Evolutionary conservation across 2,797 vertebrate genomes (phyloP).

Genomic region (Chelon labrosus): DNA sequence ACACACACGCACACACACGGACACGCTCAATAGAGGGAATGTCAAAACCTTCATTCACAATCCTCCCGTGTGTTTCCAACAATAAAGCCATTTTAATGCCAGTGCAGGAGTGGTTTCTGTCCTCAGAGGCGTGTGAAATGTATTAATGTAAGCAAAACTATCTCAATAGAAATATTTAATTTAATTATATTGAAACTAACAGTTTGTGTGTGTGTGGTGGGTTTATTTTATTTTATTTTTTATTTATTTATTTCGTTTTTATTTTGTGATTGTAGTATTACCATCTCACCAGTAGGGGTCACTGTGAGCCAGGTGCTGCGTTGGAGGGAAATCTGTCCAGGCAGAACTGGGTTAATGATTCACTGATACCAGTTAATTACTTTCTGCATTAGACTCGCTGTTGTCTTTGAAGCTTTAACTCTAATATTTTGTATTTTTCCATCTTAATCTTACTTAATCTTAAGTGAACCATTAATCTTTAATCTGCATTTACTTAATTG

Average conservation of each 20-base stretch:
- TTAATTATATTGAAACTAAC: neutral
- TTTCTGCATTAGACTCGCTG: constrained; percentile 17
- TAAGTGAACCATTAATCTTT: neutral
- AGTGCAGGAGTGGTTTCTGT: neutral
- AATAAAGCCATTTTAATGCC: neutral
- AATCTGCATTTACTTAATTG: constrained; percentile 18
- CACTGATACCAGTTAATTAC: constrained; percentile 49
- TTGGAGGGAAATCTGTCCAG: constrained; percentile 10
- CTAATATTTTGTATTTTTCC: constrained; percentile 20
- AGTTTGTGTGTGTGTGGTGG: neutral
- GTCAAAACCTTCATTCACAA: constrained; percentile 1
- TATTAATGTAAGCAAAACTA: neutral
- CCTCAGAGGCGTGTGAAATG: neutral
- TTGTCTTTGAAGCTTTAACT: constrained; percentile 16
- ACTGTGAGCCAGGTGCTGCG: constrained; percentile 59
- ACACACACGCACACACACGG: too few species aligned
- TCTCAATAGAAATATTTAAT: neutral
- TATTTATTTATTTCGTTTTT: too few species aligned
- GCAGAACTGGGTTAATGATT: constrained; percentile 71
- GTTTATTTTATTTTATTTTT: too few species aligned
- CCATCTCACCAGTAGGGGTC: constrained; percentile 55
- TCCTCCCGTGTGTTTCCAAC: neutral
- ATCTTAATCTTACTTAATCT: neutral
- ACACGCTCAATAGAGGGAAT: constrained; percentile 11
- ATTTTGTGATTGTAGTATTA: constrained; percentile 32